Evolutionary conservation across 2,888 invertebrate genomes (phyloP).

Genomic region (Drosophila gaucha): DNA sequence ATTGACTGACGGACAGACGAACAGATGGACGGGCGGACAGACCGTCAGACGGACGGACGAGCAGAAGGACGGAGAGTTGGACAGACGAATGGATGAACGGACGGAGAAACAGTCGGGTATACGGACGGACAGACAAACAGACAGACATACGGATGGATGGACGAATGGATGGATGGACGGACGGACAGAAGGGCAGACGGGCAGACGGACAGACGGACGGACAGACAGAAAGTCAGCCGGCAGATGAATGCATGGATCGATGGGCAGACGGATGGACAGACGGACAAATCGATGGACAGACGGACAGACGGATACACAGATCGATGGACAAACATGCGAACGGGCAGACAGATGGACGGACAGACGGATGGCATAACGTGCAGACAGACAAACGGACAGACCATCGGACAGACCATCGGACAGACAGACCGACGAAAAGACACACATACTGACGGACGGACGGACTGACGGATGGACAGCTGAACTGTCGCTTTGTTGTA

Average conservation of each 20-base stretch:
- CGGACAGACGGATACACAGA: background rate
- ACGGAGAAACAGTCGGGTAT: background rate
- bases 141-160: background rate
- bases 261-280: background rate
- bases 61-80: no score
- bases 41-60: no score
- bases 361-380: no score
- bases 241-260: no score
- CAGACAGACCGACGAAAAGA: background rate
- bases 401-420: no score
- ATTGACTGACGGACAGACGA: background rate
- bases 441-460: background rate
- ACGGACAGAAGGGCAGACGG: background rate
- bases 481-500: no score
- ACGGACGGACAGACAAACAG: no score
- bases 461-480: background rate
- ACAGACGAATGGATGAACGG: background rate
- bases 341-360: background rate
- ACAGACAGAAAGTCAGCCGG: background rate
- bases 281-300: background rate
- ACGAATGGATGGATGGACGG: background rate
- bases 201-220: background rate
- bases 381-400: no score
- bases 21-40: background rate
- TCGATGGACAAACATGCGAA: no score